phyloP scores from a whole-genome alignment of 2,888 invertebrate species.

The Gymnosoma rotundatum region DNA sequence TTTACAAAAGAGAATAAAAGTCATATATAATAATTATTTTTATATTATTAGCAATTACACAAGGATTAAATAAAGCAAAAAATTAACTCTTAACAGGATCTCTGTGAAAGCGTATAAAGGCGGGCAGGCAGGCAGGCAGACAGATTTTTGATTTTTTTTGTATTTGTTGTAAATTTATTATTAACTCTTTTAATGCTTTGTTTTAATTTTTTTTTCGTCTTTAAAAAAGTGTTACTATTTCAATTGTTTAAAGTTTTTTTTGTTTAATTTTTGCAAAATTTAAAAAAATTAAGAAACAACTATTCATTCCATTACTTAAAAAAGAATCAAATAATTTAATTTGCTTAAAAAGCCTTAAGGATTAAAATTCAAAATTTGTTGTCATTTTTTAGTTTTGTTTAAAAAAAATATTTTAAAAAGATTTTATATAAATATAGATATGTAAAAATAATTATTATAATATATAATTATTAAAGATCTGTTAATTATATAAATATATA shows the following conservation, averaged over 20 bases:
- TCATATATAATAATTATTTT: conserved; percentile 36
- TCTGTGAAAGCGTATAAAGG: not conserved
- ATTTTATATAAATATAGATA: conserved; percentile 25
- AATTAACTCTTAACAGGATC: conserved; percentile 6
- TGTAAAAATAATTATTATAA: conserved; percentile 35
- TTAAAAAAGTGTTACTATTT: not conserved
- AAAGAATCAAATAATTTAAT: not conserved
- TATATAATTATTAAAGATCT: conserved; percentile 55
- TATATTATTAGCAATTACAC: conserved; percentile 15
- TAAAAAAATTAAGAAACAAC: conserved; percentile 1
- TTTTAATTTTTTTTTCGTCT: not conserved
- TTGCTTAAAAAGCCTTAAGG: not conserved
- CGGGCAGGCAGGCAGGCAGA: conserved; percentile 19
- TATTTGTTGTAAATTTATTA: not conserved
- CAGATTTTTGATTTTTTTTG: not conserved
- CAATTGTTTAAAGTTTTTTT: not conserved
- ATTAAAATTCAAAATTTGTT: conserved; percentile 5
- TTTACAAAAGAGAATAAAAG: conserved; percentile 66
- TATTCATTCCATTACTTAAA: conserved; percentile 48
- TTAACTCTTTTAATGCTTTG: not conserved
- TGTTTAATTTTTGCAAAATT: not conserved
- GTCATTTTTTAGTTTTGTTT: conserved; percentile 15
- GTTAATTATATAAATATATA: conserved; percentile 67
- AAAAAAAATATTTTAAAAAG: conserved; percentile 1
- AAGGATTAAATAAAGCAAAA: not conserved